Evolutionary conservation across 2,888 invertebrate species (phyloP).

Genomic region (Sinohyriopsis cumingii): DNA sequence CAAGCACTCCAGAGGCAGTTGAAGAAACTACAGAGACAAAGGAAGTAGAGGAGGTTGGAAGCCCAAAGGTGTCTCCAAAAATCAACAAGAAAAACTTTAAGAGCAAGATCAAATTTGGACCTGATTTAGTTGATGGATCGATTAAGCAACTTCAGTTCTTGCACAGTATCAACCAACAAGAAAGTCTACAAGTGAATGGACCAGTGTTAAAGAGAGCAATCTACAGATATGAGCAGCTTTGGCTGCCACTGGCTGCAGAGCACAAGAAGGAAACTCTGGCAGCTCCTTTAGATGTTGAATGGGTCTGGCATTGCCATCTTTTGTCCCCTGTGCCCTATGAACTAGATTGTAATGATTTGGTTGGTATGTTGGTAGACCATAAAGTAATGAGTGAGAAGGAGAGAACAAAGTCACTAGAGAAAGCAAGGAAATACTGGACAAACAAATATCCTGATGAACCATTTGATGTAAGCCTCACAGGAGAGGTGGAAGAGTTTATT

Average conservation of each 20-base stretch:
- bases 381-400: conserved; percentile 64
- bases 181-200: conserved; percentile 2
- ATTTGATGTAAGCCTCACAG: conserved; percentile 50
- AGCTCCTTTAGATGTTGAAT: conserved; percentile 74
- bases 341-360: conserved; percentile 59
- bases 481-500: conserved; percentile 11
- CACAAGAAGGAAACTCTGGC: conserved; percentile 64
- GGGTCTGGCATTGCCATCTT: conserved; percentile 74
- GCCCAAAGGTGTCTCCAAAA: conserved; percentile 37
- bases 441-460: conserved; percentile 62
- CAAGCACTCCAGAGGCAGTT: conserved; percentile 5
- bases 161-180: conserved; percentile 47
- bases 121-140: conserved; percentile 40
- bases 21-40: conserved; percentile 20
- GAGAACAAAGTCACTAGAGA: conserved; percentile 56
- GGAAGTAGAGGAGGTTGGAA: conserved; percentile 15
- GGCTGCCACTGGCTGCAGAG: conserved; percentile 73
- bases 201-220: conserved; percentile 69
- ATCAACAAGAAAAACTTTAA: conserved; percentile 42
- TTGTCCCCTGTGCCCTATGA: conserved; percentile 66
- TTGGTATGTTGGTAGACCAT: conserved; percentile 71
- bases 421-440: conserved; percentile 59
- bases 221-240: conserved; percentile 72
- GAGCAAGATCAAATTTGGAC: conserved; percentile 41
- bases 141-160: conserved; percentile 59